Evolutionary conservation across 2,797 vertebrate species (phyloP).

Genomic region (Heteromormyrus szaboi): DNA sequence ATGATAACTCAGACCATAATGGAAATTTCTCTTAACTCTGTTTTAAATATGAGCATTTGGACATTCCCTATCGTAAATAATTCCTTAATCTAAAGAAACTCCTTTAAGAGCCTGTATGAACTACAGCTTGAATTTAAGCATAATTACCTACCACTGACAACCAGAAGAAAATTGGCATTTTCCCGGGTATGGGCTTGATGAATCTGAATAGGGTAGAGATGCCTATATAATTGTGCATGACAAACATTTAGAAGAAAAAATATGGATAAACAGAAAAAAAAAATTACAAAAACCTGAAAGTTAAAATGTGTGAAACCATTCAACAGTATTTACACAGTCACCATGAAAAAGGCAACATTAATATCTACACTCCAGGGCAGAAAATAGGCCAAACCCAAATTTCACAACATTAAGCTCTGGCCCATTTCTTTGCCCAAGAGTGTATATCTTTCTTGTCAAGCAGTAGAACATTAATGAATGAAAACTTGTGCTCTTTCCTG

Average conservation of each 20-base stretch:
- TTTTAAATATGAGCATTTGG: not conserved
- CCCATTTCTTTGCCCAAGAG: not conserved
- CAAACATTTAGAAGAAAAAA: not conserved
- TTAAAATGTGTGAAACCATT: not conserved
- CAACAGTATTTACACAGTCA: not conserved
- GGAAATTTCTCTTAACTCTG: not conserved
- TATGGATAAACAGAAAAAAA: not conserved
- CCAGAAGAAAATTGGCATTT: not conserved
- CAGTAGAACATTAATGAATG: not conserved
- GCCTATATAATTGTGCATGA: not conserved
- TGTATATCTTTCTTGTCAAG: not conserved
- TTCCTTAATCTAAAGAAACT: not conserved
- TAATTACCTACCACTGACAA: not conserved
- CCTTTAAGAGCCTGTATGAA: not conserved
- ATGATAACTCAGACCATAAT: not conserved
- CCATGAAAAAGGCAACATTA: not conserved
- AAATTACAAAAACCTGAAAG: not conserved
- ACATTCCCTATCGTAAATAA: not conserved
- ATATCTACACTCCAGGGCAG: not conserved
- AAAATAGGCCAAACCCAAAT: not conserved
- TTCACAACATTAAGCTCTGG: not conserved
- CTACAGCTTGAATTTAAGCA: not conserved
- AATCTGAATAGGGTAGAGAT: not conserved
- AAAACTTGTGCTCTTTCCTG: not conserved
- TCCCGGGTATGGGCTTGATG: not conserved